Base-by-base conservation (phyloP, 2,888 invertebrate genomes). In the Deilephila porcellus region DNA sequence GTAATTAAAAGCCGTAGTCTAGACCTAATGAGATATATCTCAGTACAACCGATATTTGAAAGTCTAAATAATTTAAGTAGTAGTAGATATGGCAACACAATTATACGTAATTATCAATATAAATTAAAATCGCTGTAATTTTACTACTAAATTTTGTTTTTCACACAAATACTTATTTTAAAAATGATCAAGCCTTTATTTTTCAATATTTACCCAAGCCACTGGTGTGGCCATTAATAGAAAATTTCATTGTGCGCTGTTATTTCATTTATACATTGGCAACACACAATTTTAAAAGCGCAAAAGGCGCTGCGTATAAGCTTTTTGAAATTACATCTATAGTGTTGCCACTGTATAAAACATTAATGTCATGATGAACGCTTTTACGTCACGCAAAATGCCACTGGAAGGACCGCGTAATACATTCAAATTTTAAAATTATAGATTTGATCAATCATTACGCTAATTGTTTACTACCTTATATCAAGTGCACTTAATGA, bases 401-500 rank as follows among this genome's bases (percentile, higher is more conserved):
- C 52, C 67, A 52, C 67, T 52, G 37, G 64, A 64, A 64, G 45
- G 45, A 45, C 64, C 45, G 64, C 86, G 76, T 74, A 89, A 86
- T 86, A 88, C 89, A 88, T 83, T 82, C 82, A 85, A 88, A 85
- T 81, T 56, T 82, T 83, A 83, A 84, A 76, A 77, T 81, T 82
- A 85, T 82, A 78, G 78, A 79, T 83, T 82, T 81, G 80, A 84
- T 85, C 81, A 84, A 82, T 67, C 80, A 73, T 83, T 75, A 82
- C 81, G 80, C 85, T 87, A 84, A 76, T 82, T 83, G 74, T 76
- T 78, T 74, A 80, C 86, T 89, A 88, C 84, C 84, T 88, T 88
- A 89, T 82, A 86, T 88, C 91, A 93, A 93, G 93, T 93, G 93
- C 93, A 93, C 93, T 93, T 93, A 87, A 90, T 90, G 87, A 90